Evolutionary conservation across 1,140 invertebrate species (phyloP).

Genomic region (Pseudomyrmex dendroicus): DNA sequence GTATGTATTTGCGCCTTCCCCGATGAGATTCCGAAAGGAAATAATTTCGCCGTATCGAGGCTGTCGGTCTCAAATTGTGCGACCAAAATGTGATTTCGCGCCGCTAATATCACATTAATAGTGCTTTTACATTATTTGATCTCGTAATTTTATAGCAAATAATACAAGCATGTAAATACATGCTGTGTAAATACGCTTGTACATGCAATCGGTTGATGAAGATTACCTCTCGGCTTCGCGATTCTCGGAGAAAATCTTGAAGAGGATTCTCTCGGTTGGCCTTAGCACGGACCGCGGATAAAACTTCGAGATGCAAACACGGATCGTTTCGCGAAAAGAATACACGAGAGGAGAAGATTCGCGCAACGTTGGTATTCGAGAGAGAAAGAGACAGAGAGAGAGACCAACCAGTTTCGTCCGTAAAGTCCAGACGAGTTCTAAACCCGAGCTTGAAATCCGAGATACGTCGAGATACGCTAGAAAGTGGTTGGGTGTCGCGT

Average conservation of each 20-base stretch:
- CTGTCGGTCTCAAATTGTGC: not conserved
- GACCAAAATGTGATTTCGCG: not conserved
- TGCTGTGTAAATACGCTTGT: too few species aligned
- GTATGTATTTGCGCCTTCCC: not conserved
- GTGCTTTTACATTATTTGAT: not conserved
- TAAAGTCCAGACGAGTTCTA: constrained; percentile 57
- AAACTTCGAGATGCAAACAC: constrained; percentile 57
- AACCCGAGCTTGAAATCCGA: constrained; percentile 65
- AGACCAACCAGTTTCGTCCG: constrained; percentile 54
- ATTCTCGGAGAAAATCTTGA: not conserved
- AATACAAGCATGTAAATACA: not conserved
- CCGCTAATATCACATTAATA: not conserved
- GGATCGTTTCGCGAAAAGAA: constrained; percentile 7
- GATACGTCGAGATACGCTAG: constrained; percentile 59
- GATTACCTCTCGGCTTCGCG: not conserved
- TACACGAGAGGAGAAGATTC: constrained; percentile 36
- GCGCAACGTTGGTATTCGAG: constrained; percentile 17
- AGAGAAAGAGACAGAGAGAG: not conserved
- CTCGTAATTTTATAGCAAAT: not conserved
- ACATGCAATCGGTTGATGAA: not conserved
- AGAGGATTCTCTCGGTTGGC: not conserved
- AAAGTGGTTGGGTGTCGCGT: constrained; percentile 70
- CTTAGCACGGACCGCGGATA: constrained; percentile 20
- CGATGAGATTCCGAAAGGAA: constrained; percentile 10
- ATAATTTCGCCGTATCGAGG: too few species aligned